phyloP scores from a whole-genome alignment of 2,113 vertebrate species.

The human (Homo sapiens) region DNA sequence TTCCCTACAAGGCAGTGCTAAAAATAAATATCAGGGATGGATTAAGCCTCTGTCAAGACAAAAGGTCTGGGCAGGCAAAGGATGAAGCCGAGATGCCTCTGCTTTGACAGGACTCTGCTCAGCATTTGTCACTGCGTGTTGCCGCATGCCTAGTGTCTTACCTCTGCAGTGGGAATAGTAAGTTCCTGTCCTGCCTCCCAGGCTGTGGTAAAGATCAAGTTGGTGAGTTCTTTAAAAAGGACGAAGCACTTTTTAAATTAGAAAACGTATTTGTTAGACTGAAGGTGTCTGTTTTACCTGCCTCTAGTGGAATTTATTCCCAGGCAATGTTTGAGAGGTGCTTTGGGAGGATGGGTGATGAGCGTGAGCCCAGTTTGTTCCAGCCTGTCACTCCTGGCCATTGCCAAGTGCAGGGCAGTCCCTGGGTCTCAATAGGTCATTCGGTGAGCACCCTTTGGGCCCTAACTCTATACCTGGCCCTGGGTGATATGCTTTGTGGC shows the following conservation, averaged over 20 bases:
- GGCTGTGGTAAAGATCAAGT: slow-evolving; percentile 47
- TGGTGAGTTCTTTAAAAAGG: slow-evolving; percentile 43
- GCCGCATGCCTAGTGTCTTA: neutral
- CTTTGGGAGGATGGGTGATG: neutral
- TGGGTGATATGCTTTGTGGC: neutral
- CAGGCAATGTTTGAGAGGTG: neutral
- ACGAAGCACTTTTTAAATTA: slow-evolving; percentile 47
- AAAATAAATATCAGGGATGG: neutral
- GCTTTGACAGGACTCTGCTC: neutral
- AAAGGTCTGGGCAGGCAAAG: neutral
- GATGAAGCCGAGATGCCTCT: neutral
- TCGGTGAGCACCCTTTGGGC: neutral
- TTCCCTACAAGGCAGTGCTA: neutral
- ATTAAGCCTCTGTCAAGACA: neutral
- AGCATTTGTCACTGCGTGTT: neutral
- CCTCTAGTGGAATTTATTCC: neutral
- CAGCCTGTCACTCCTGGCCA: neutral
- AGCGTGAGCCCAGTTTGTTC: neutral
- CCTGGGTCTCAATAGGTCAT: neutral
- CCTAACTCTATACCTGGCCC: neutral
- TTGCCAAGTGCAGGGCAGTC: neutral
- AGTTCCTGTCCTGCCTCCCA: neutral
- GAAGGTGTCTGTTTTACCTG: slow-evolving; percentile 13
- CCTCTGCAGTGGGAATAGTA: neutral
- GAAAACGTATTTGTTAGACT: slow-evolving; percentile 27